Conservation (phyloP, 2,113 vertebrate species). For the Lonchura striata region DNA sequence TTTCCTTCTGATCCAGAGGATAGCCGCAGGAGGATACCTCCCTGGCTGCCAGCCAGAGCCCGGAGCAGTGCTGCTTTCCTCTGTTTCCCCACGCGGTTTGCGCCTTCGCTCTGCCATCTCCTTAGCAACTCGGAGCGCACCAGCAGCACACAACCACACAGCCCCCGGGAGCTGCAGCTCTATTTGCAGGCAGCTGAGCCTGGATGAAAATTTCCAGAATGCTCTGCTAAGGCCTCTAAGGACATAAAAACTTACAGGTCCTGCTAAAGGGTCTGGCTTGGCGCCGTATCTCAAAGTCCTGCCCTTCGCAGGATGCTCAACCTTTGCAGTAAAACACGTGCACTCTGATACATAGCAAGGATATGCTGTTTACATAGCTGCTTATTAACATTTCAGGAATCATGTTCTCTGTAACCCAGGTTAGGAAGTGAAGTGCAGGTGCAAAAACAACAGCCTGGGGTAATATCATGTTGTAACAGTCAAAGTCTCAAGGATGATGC, state of each 20-base stretch:
- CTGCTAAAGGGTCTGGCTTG: not conserved
- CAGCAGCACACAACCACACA: slow-evolving; percentile 34
- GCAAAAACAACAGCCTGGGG: slow-evolving; percentile 56
- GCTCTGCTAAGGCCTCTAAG: not conserved
- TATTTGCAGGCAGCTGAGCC: not conserved
- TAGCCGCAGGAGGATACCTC: not conserved
- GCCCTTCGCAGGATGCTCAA: fast-evolving
- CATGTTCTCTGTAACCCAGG: slow-evolving; percentile 8
- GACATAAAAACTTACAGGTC: not conserved
- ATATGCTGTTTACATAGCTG: slow-evolving; percentile 33
- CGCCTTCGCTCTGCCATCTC: slow-evolving; percentile 32
- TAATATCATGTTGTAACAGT: slow-evolving; percentile 9
- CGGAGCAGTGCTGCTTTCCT: not conserved
- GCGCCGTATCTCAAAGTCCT: not conserved
- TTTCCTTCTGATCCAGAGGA: not conserved
- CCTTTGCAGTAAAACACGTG: not conserved
- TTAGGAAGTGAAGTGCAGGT: slow-evolving; percentile 57
- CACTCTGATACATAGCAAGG: not conserved
- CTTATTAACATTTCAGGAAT: slow-evolving; percentile 23
- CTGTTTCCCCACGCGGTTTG: not conserved
- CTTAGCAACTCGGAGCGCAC: slow-evolving; percentile 50
- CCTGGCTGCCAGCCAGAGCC: not conserved
- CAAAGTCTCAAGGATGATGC: slow-evolving; percentile 29
- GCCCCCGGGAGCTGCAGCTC: slow-evolving; percentile 25
- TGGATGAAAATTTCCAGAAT: slow-evolving; percentile 48